Evolutionary conservation across 2,797 vertebrate genomes (phyloP).

Genomic region (Salarias fasciatus): DNA sequence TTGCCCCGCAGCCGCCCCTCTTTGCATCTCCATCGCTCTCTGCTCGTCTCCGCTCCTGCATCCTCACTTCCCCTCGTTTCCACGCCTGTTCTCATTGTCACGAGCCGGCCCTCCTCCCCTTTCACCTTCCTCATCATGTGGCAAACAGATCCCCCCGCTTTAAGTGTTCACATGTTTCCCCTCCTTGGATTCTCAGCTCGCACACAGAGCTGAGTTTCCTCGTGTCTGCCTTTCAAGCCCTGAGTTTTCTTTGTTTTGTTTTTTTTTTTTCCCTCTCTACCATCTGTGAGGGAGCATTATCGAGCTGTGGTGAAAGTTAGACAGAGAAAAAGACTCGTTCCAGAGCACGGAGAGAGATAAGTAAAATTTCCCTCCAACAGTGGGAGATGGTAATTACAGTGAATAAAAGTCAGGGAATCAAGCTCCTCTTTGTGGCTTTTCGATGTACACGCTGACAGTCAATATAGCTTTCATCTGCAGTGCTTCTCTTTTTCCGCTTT

Average conservation of each 20-base stretch:
- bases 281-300: slow-evolving; percentile 33
- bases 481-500: not conserved
- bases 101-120: slow-evolving; percentile 12
- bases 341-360: slow-evolving; percentile 51
- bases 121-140: slow-evolving; percentile 31
- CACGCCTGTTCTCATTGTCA: slow-evolving; percentile 23
- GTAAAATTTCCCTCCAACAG: slow-evolving; percentile 46
- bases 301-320: slow-evolving; percentile 39
- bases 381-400: slow-evolving; percentile 61
- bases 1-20: slow-evolving; percentile 44
- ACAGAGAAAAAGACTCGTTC: slow-evolving; percentile 29
- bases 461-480: slow-evolving; percentile 51
- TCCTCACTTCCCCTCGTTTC: slow-evolving; percentile 20
- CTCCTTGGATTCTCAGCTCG: slow-evolving; percentile 22
- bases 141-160: slow-evolving; percentile 22
- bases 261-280: slow-evolving; percentile 3
- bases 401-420: slow-evolving; percentile 62
- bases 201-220: slow-evolving; percentile 30
- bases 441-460: slow-evolving; percentile 39
- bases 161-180: slow-evolving; percentile 27
- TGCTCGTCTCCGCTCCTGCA: slow-evolving; percentile 23
- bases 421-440: slow-evolving; percentile 48
- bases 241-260: no score
- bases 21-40: slow-evolving; percentile 40
- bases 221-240: slow-evolving; percentile 28